These are phyloP conservation scores for Fregetta grallaria DNA, from an alignment of 2,113 vertebrate genomes.

Conservation along the genomic window DNA sequence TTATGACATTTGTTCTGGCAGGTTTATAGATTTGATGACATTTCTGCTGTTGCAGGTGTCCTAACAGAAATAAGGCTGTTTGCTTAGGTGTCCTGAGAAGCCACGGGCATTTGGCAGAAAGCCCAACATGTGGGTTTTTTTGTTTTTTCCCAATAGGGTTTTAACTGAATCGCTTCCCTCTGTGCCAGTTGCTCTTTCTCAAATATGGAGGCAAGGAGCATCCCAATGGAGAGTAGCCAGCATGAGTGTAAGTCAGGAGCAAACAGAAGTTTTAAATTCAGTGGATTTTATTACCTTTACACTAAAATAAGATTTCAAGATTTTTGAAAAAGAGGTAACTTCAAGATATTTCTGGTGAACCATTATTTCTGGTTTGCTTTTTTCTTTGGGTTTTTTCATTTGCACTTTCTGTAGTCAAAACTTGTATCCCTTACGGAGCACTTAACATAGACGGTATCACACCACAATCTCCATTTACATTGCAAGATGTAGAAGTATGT, in stretches of 20 bases:
- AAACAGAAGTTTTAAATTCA: neutral
- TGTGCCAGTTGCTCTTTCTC: neutral
- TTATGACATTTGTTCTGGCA: constrained; percentile 20
- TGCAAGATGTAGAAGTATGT: neutral
- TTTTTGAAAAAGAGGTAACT: neutral
- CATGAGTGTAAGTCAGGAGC: neutral
- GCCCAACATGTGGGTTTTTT: neutral
- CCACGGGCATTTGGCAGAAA: neutral
- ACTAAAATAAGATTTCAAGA: neutral
- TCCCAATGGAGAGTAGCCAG: neutral
- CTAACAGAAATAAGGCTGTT: neutral
- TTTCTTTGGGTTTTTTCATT: neutral
- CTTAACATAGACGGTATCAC: neutral
- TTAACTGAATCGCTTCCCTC: neutral
- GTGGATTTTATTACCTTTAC: neutral
- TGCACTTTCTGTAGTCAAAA: neutral
- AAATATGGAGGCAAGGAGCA: neutral
- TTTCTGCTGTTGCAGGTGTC: constrained; percentile 37
- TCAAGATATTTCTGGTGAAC: neutral
- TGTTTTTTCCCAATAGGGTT: neutral
- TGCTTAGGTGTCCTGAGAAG: constrained; percentile 24
- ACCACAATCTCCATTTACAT: neutral
- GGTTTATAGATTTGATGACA: constrained; percentile 27
- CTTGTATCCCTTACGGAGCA: neutral
- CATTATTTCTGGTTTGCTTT: neutral